These are phyloP conservation scores for Mayetiola destructor DNA, from an alignment of 2,888 invertebrate species.

Conservation along the genomic window DNA sequence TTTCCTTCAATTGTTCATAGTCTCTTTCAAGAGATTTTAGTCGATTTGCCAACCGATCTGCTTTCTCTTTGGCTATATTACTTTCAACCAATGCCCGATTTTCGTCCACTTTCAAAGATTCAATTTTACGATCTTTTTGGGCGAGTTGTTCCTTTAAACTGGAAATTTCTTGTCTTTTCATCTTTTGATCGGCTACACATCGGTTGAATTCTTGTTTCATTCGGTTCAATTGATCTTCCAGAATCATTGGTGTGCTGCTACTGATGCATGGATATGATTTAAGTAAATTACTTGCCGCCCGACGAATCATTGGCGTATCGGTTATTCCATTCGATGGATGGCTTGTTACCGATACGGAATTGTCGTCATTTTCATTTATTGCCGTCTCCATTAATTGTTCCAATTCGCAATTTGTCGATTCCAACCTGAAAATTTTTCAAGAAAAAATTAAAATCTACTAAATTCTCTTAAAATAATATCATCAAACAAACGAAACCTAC, in stretches of 20 bases:
- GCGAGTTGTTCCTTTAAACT: conserved; percentile 31
- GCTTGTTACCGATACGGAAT: not conserved
- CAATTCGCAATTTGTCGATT: conserved; percentile 29
- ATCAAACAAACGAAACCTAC: not conserved
- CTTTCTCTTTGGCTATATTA: conserved; percentile 20
- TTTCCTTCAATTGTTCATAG: conserved; percentile 27
- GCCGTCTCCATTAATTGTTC: conserved; percentile 29
- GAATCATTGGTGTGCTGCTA: conserved; percentile 20
- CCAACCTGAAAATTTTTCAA: conserved; percentile 22
- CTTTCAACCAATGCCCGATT: conserved; percentile 28
- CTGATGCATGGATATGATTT: conserved; percentile 17
- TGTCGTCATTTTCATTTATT: conserved; percentile 27
- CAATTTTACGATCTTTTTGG: conserved; percentile 26
- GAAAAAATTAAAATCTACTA: not conserved
- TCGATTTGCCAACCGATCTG: conserved; percentile 14
- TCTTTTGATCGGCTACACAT: conserved; percentile 34
- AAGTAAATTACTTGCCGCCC: not conserved
- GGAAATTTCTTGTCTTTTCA: conserved; percentile 39
- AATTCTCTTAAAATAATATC: not conserved
- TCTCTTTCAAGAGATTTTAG: conserved; percentile 29
- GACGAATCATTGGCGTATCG: not conserved
- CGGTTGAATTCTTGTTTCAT: conserved; percentile 37
- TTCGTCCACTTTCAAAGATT: conserved; percentile 28
- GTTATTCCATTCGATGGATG: not conserved
- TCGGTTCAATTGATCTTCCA: conserved; percentile 24